Percentiles rank a stretch among this genome's conserved stretches.
These are phyloP conservation scores for Drosophila recens DNA, from an alignment of 2,888 invertebrate species.

Conservation along the genomic window DNA sequence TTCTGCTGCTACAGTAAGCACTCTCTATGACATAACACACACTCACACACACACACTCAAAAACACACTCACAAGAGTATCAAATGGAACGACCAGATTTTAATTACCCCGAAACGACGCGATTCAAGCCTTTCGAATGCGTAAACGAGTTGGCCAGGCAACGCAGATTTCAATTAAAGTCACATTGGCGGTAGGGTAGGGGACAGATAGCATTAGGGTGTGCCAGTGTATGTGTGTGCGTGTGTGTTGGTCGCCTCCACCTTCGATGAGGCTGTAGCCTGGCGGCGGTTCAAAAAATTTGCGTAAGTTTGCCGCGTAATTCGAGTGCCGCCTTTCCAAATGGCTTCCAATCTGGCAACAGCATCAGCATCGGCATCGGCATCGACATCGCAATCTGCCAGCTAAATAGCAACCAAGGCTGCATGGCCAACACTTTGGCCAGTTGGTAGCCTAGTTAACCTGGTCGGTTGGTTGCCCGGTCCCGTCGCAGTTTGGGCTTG, in stretches of 20 bases:
- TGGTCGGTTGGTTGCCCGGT: slow-evolving; percentile 10
- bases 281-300: slow-evolving; percentile 62
- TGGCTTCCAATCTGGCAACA: slow-evolving; percentile 67
- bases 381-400: slow-evolving; percentile 35
- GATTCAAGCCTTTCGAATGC: slow-evolving; percentile 72
- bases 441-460: slow-evolving; percentile 15
- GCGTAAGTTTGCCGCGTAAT: slow-evolving; percentile 71
- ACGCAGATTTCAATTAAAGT: slow-evolving; percentile 73
- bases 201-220: slow-evolving; percentile 65
- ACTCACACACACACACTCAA: slow-evolving; percentile 4
- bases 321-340: slow-evolving; percentile 70
- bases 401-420: slow-evolving; percentile 46
- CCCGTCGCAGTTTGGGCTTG: slow-evolving; percentile 24
- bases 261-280: slow-evolving; percentile 54
- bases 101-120: slow-evolving; percentile 60
- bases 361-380: slow-evolving; percentile 46
- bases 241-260: slow-evolving; percentile 36
- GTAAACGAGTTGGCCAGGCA: slow-evolving; percentile 70
- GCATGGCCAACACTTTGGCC: slow-evolving; percentile 51
- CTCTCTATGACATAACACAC: slow-evolving; percentile 18
- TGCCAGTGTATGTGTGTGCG: slow-evolving; percentile 50
- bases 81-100: slow-evolving; percentile 72
- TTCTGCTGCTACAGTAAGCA: slow-evolving; percentile 5
- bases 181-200: background rate
- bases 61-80: slow-evolving; percentile 39